Evolutionary conservation across 2,797 vertebrate species (phyloP).

Genomic region (Etheostoma perlongum): DNA sequence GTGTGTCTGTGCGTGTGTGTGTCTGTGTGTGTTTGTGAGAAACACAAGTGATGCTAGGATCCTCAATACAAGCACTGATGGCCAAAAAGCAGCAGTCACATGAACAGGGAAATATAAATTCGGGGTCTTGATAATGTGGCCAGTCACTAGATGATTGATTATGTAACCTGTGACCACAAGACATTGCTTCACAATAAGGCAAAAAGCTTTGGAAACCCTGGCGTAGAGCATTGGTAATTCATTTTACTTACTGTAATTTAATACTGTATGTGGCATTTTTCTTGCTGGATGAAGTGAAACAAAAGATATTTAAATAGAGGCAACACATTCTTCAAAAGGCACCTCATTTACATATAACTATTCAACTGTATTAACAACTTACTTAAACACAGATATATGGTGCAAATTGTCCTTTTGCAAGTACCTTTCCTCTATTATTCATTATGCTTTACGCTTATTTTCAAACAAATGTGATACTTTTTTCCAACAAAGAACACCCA

Average conservation of each 20-base stretch:
- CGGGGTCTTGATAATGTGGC: not conserved
- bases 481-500: not conserved
- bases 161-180: not conserved
- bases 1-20: constrained; percentile 20
- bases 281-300: not conserved
- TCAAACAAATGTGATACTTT: not conserved
- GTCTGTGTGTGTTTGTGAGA: constrained; percentile 50
- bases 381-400: not conserved
- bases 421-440: not conserved
- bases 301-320: not conserved
- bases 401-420: not conserved
- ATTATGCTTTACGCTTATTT: not conserved
- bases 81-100: constrained; percentile 52
- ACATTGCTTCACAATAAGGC: not conserved
- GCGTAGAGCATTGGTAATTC: not conserved
- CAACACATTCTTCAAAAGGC: not conserved
- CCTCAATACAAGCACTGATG: constrained; percentile 43
- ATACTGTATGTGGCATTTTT: too few species aligned
- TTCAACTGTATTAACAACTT: not conserved
- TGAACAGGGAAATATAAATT: constrained; percentile 5
- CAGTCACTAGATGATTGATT: not conserved
- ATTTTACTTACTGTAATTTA: too few species aligned
- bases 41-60: constrained; percentile 48
- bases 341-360: too few species aligned
- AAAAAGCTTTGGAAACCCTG: not conserved